A percentile compares a stretch with the other conserved stretches of the same genome.
phyloP scores from a whole-genome alignment of 2,797 vertebrate species.

The Microhierax caerulescens region DNA sequence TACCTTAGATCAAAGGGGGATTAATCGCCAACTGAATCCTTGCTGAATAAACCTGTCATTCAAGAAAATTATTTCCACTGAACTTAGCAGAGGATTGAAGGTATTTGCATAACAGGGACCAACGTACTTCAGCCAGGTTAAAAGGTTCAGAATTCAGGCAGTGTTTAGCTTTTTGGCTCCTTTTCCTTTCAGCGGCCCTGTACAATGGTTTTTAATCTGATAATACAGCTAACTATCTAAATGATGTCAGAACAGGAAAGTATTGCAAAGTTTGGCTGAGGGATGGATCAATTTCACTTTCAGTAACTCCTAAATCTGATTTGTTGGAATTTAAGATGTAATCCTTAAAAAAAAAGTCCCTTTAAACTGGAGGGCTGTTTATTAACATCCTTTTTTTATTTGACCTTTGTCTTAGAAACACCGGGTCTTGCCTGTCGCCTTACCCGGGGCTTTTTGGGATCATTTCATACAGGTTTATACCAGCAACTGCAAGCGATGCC shows the following conservation, averaged over 20 bases:
- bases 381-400: slow-evolving; percentile 75
- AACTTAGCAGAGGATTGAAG: slow-evolving; percentile 84
- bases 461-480: background rate
- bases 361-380: slow-evolving; percentile 78
- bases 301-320: slow-evolving; percentile 86
- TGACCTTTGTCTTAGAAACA: slow-evolving; percentile 79
- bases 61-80: slow-evolving; percentile 88
- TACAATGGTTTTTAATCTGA: slow-evolving; percentile 85
- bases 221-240: slow-evolving; percentile 83
- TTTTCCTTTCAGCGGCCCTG: slow-evolving; percentile 77
- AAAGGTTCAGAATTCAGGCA: slow-evolving; percentile 84
- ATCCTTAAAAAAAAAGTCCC: slow-evolving; percentile 75
- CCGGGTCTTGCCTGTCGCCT: background rate
- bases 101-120: slow-evolving; percentile 86
- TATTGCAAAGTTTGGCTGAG: slow-evolving; percentile 82
- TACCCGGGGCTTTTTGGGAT: background rate
- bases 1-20: slow-evolving; percentile 88
- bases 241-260: slow-evolving; percentile 82
- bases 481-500: accelerated
- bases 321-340: slow-evolving; percentile 87
- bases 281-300: slow-evolving; percentile 88
- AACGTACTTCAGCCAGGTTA: slow-evolving; percentile 84
- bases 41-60: slow-evolving; percentile 88
- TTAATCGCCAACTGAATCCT: slow-evolving; percentile 86
- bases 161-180: slow-evolving; percentile 80